phyloP scores from a whole-genome alignment of 2,888 invertebrate species.

The Pristionchus maxplancki region DNA sequence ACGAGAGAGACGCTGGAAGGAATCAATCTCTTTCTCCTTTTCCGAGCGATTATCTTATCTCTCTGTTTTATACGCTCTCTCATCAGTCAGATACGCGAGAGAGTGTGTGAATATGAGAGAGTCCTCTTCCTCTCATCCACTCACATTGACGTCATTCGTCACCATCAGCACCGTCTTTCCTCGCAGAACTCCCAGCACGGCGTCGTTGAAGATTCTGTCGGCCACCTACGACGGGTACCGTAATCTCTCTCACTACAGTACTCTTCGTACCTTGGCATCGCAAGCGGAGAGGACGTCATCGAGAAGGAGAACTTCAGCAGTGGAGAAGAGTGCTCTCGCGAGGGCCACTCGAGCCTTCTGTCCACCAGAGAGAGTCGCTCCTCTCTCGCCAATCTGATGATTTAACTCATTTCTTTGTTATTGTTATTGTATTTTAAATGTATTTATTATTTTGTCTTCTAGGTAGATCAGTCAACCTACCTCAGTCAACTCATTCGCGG shows the following conservation, averaged over 20 bases:
- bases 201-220: slow-evolving; percentile 81
- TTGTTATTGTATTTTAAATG: too few species aligned
- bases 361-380: slow-evolving; percentile 80
- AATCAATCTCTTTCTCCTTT: neutral
- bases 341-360: slow-evolving; percentile 82
- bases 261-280: slow-evolving; percentile 77
- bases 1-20: slow-evolving; percentile 81
- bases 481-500: slow-evolving; percentile 82
- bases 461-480: too few species aligned
- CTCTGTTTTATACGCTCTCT: too few species aligned
- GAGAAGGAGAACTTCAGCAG: slow-evolving; percentile 81
- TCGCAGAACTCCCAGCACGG: slow-evolving; percentile 77
- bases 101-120: too few species aligned
- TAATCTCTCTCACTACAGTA: neutral
- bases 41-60: too few species aligned
- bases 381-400: slow-evolving; percentile 80
- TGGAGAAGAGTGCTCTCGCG: slow-evolving; percentile 81
- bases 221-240: slow-evolving; percentile 77
- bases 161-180: slow-evolving; percentile 79
- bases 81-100: too few species aligned
- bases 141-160: slow-evolving; percentile 78
- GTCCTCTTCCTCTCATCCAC: neutral
- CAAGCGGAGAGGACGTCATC: slow-evolving; percentile 83
- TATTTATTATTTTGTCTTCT: too few species aligned
- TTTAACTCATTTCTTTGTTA: neutral